Conservation (phyloP, 1,140 invertebrate species). For the Micrasema minimum region DNA sequence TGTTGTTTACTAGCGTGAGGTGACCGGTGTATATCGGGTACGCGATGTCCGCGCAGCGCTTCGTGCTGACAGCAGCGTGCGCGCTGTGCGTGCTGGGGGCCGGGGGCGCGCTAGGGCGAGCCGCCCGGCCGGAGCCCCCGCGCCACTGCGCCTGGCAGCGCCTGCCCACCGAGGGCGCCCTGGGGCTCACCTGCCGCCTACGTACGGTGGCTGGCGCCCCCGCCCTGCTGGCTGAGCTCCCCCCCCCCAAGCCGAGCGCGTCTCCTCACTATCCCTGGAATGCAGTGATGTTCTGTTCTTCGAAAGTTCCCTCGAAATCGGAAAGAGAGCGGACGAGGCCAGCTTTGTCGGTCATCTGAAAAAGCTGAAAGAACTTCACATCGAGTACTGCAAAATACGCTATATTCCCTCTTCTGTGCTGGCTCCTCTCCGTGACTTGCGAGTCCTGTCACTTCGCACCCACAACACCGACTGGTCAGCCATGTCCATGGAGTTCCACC, state of each 20-base stretch:
- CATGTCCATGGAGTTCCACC: constrained; percentile 79
- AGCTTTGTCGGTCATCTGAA: constrained; percentile 76
- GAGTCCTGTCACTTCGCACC: constrained; percentile 77
- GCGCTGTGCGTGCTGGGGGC: constrained; percentile 2
- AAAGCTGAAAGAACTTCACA: constrained; percentile 75
- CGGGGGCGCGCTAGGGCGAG: constrained; percentile 47
- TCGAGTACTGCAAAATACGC: constrained; percentile 84
- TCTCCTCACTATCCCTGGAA: constrained; percentile 77
- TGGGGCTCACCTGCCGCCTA: constrained; percentile 76
- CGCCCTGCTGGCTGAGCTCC: constrained; percentile 75
- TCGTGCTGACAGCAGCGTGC: constrained; percentile 15
- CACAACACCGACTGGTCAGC: constrained; percentile 85
- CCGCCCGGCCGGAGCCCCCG: constrained; percentile 67
- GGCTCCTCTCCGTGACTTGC: constrained; percentile 73
- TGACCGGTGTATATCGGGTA: background rate
- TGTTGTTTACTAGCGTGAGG: constrained; percentile 15
- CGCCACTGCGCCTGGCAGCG: constrained; percentile 76
- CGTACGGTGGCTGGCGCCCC: constrained; percentile 78
- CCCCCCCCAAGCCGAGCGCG: constrained; percentile 74
- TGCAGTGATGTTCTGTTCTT: constrained; percentile 85
- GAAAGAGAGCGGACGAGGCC: constrained; percentile 67
- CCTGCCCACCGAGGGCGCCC: constrained; percentile 63
- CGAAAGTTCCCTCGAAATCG: constrained; percentile 76
- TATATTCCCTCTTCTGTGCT: constrained; percentile 78
- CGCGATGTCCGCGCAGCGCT: constrained; percentile 2